Conservation (phyloP, 2,888 invertebrate species). For the Abscondita cerata region DNA sequence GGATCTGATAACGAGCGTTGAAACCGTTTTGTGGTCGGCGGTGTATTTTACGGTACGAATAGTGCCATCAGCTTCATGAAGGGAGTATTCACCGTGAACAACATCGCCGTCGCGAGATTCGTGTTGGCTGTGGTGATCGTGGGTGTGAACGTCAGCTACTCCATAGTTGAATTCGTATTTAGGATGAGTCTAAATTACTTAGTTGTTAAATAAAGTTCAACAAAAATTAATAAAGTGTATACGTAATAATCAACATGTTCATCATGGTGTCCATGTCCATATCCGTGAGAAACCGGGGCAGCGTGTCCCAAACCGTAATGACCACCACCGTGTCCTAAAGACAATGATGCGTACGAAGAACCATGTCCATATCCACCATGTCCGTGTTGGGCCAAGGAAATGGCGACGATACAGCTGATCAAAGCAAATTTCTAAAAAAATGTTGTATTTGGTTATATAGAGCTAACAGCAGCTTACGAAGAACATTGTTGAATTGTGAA, state of each 20-base stretch:
- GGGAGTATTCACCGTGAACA: conserved; percentile 65
- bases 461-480: neutral
- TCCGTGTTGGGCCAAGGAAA: neutral
- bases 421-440: conserved; percentile 1
- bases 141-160: conserved; percentile 65
- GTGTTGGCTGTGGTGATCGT: conserved; percentile 64
- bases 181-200: conserved; percentile 61
- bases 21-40: conserved; percentile 66
- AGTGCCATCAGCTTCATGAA: conserved; percentile 65
- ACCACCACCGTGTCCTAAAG: too few relatives aligned
- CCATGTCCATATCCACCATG: neutral
- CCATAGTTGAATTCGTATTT: conserved; percentile 67
- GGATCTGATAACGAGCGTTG: conserved; percentile 52
- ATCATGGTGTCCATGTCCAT: too few relatives aligned
- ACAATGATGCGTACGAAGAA: too few relatives aligned
- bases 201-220: too few relatives aligned
- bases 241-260: neutral
- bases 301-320: too few relatives aligned
- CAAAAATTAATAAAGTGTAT: neutral
- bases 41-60: conserved; percentile 65
- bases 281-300: too few relatives aligned
- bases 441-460: neutral
- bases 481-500: neutral
- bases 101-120: conserved; percentile 64
- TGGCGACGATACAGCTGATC: neutral